Evolutionary conservation across 2,113 vertebrate species (phyloP), one percentile per base, ranked within the genome.

Genomic region (Leptobrachium ailaonicum): DNA sequence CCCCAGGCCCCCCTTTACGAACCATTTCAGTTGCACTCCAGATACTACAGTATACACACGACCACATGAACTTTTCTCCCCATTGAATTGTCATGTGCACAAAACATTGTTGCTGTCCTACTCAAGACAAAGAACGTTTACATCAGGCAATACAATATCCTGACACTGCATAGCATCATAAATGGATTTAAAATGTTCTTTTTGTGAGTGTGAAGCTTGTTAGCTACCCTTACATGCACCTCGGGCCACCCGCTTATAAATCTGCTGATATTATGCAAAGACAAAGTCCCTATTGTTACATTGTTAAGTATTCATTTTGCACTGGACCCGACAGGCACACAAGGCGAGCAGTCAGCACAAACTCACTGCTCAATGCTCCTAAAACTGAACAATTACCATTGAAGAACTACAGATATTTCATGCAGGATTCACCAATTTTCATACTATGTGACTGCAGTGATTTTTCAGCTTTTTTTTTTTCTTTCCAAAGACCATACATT

Each of bases 181-280:
- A 71, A 74, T 66, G 41, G 63, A 67, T 74, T 60, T 74, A 11
- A 73, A 73, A 80, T 54, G 78, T 74, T 74, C 50, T 32, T 74
- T 80, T 77, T 69, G 32, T 82, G 66, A 32, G 66, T 82, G 10
- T 84, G 79, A 75, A 81, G 83, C 88, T 80, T 87, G 78, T 83
- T 86, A 80, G 11, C 58, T 87, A 75, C 83, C 84, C 90, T 77
- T 84, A 82, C 82, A 83, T 87, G 90, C 83, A 91, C 86, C 85
- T 86, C 85, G 78, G 83, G 83, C 86, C 77, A 85, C 75, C 73
- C 85, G 83, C 85, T 87, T 88, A 82, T 92, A 83, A 63, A 83
- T 87, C 91, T 89, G 84, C 83, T 87, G 79, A 87, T 83, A 58
- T 84, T 88, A 88, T 80, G 67, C 78, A 78, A 82, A 87, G 84